These are phyloP conservation scores for Peromyscus melanophrys DNA, from an alignment of 2,797 vertebrate genomes.

Conservation along the genomic window DNA sequence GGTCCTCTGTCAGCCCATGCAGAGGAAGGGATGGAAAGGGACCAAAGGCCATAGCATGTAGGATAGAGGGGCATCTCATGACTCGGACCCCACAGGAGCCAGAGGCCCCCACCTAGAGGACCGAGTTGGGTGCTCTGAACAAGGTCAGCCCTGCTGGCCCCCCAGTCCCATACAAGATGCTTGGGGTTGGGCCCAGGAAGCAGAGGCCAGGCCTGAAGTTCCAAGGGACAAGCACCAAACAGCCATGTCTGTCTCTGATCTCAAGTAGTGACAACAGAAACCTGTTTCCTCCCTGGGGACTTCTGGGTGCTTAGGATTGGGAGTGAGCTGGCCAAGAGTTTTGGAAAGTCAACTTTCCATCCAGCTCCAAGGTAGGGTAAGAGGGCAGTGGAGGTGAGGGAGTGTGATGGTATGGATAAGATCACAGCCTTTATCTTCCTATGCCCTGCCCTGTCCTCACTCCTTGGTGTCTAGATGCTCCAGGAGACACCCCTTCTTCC, in stretches of 20 bases:
- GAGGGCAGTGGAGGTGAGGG: slow-evolving; percentile 23
- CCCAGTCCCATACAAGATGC: background rate
- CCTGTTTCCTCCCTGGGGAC: slow-evolving; percentile 47
- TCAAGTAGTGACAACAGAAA: slow-evolving; percentile 50
- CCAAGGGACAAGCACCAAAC: background rate
- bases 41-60: background rate
- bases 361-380: slow-evolving; percentile 57
- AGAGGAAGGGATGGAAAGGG: background rate
- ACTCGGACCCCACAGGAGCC: background rate
- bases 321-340: slow-evolving; percentile 56
- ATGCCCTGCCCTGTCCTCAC: background rate
- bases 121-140: background rate
- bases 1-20: background rate
- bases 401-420: background rate
- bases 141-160: background rate
- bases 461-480: background rate
- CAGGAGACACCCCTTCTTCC: background rate
- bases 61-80: background rate
- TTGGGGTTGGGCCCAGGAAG: background rate
- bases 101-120: background rate
- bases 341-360: slow-evolving; percentile 57
- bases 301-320: slow-evolving; percentile 21
- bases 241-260: background rate
- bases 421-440: background rate
- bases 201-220: background rate